Percentiles rank a stretch among this genome's conserved stretches.
Conservation (phyloP, 2,888 invertebrate genomes). For the Scaptomyza reducta region DNA sequence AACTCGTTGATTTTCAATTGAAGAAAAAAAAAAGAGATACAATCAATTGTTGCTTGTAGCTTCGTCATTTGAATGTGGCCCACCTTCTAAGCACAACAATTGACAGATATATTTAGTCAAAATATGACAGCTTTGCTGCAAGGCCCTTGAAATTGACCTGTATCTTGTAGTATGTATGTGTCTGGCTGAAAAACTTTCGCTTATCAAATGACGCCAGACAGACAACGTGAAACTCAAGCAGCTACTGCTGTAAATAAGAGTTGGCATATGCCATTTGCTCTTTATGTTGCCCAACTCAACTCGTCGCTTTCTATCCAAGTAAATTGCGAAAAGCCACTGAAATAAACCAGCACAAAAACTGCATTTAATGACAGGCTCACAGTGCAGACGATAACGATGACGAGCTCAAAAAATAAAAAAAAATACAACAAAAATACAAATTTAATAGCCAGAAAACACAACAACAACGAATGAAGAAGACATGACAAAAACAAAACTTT, state of each 20-base stretch:
- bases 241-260: conserved; percentile 23
- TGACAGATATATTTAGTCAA: conserved; percentile 20
- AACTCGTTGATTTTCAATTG: conserved; percentile 45
- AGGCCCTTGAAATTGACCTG: conserved; percentile 38
- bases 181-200: conserved; percentile 75
- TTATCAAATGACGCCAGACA: conserved; percentile 66
- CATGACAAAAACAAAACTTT: conserved; percentile 17
- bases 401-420: conserved; percentile 8
- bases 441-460: conserved; percentile 36
- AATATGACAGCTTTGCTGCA: conserved; percentile 48
- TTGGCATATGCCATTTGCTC: conserved; percentile 52
- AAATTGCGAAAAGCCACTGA: conserved; percentile 48
- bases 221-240: conserved; percentile 44
- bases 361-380: conserved; percentile 67
- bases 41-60: conserved; percentile 43
- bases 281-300: conserved; percentile 36
- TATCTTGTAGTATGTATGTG: background rate
- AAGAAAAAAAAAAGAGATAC: conserved; percentile 48
- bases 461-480: conserved; percentile 28
- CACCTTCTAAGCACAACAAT: conserved; percentile 44
- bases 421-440: conserved; percentile 7
- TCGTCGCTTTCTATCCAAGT: conserved; percentile 58
- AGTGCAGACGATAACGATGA: conserved; percentile 23
- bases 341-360: conserved; percentile 60
- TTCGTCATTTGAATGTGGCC: conserved; percentile 40